phyloP scores from a whole-genome alignment of 2,113 vertebrate genomes.

The Lepus timidus region DNA sequence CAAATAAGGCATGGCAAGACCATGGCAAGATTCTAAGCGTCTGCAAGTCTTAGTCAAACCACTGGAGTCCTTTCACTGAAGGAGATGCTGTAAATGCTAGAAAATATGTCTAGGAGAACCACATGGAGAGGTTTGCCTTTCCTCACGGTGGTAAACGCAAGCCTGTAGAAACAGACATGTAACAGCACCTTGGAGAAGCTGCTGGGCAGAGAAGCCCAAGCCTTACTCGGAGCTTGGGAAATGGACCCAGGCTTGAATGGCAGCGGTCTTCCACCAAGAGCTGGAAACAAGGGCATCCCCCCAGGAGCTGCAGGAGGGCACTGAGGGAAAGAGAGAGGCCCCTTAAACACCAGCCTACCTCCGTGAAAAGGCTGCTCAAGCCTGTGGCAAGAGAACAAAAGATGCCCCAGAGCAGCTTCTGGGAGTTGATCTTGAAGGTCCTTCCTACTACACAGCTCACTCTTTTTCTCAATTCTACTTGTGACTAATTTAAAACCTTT shows the following conservation, averaged over 20 bases:
- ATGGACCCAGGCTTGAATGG: not conserved
- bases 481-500: conserved; percentile 27
- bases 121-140: not conserved
- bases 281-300: not conserved
- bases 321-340: not conserved
- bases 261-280: too few species aligned
- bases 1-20: not conserved
- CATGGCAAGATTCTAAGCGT: not conserved
- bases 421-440: not conserved
- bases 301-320: not conserved
- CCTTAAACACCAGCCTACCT: not conserved
- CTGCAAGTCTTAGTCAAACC: not conserved
- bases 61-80: not conserved
- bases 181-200: not conserved
- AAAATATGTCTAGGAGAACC: not conserved
- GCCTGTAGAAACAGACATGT: not conserved
- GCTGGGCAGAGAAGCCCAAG: not conserved
- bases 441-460: not conserved
- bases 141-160: not conserved
- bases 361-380: not conserved
- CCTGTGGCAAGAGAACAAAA: not conserved
- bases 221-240: not conserved
- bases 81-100: not conserved
- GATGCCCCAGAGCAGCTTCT: not conserved
- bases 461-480: conserved; percentile 28